Base-by-base conservation (phyloP, 1,140 invertebrate species). In the Cherax quadricarinatus region DNA sequence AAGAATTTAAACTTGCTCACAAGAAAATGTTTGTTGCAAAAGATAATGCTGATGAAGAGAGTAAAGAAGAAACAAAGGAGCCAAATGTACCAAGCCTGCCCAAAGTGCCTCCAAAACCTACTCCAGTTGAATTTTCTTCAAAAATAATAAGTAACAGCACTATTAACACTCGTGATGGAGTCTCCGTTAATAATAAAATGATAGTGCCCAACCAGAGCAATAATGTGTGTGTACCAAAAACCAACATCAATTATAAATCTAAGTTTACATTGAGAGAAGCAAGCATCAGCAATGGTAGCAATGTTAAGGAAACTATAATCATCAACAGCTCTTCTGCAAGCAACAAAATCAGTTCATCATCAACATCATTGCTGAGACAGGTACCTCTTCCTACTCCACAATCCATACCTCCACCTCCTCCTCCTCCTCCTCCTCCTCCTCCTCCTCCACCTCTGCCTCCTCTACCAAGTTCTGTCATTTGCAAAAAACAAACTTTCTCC, bases 1-100 rank as follows among this genome's bases (percentile, higher is more conserved):
- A 98, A 95, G 98, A 98, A 95, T 98, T 98, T 94, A 98, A 97
- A 94, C 96, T 97, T 94, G 97, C 97, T 1, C 97, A 98, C 95
- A 96, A 96, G 93, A 97, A 97, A 95, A 98, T 98, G 97, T 98
- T 98, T 95, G 96, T 96, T 9, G 53, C 83, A 62, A 89, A 90
- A 66, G 82, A 89, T 16, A 73, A n/a, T 60, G 66, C 66, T 1
- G 41, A 49, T 49, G 49, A 75, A 16, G 80, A 79, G 21, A 24
- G 14, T 53, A 79, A 89, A 84, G 88, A 83, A 73, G 48, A 73
- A 57, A 82, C 81, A 53, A 30, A 48, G 0, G 60, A 70, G n/a
- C 41, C 60, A 30, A 80, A 70, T 24, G 41, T 51, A 49, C 24
- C 16, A 41, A 49, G 16, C 16, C 80, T 18, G 4, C 80, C 66